Evolutionary conservation across 2,113 vertebrate species (phyloP), one percentile per base, ranked within the genome.

Genomic region (Pleuronectes platessa): DNA sequence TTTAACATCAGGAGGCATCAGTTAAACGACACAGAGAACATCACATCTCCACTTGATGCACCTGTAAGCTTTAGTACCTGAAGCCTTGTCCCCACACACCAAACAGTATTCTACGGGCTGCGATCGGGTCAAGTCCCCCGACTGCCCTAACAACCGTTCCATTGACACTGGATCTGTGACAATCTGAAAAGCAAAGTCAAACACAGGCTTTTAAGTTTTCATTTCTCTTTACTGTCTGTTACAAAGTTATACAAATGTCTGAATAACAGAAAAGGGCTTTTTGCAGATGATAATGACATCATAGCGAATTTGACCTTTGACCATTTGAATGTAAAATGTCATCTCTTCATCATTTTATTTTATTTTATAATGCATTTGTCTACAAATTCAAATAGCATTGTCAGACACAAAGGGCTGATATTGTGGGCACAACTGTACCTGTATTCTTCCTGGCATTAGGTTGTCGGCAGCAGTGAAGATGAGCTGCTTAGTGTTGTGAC

Each of bases 1-100:
- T 31, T 31, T 55, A 55, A 3, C 13, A 53, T 53, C 51, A 53
- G 31, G 23, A 49, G 45, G 45, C 45, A 49, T 17, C 10, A 23
- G 17, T 63, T 14, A 55, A 3, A 42, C 3, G 13, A 42, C 11
- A 42, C 3, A 13, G 11, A 42, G 12, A 42, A 42, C 40, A 13
- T 42, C 11, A 42, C 11, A 59, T 76, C 24, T 58, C 2, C 4
- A 64, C 12, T 20, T 60, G 10, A 71, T 21, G 15, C 13, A 66
- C 11, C 1, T 47, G 42, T 40, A 35, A 59, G 68, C 24, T 54
- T 58, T 21, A 69, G 18, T 94, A 99, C 98, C 98, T 91, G 98
- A 99, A 76, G 98, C 98, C 94, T 99, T 99, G 93, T 99, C 98
- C 2, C 98, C 98, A 85, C 98, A 99, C 82, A 99, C 97, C 58